Conservation (phyloP, 2,113 vertebrate species). For the Ictidomys tridecemlineatus region DNA sequence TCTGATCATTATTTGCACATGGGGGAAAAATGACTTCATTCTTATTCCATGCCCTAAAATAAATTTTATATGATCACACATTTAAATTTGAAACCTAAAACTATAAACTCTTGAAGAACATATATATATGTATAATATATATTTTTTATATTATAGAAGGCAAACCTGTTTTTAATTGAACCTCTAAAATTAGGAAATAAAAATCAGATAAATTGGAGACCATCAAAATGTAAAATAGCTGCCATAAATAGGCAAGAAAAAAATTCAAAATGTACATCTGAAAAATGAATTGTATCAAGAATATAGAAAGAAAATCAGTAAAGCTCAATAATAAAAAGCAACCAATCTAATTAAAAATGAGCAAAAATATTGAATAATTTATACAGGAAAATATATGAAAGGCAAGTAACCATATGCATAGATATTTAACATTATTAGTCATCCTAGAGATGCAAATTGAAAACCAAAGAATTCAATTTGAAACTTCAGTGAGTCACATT, state of each 20-base stretch:
- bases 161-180: not conserved
- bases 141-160: not conserved
- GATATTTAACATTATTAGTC: not conserved
- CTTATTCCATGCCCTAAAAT: not conserved
- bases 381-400: constrained; percentile 28
- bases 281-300: constrained; percentile 20
- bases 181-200: not conserved
- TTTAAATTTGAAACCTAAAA: constrained; percentile 12
- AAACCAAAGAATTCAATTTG: constrained; percentile 61
- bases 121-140: not conserved
- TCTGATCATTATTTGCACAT: not conserved
- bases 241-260: constrained; percentile 24
- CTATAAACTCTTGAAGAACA: not conserved
- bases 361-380: constrained; percentile 47
- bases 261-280: constrained; percentile 28
- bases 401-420: not conserved
- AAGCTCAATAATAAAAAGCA: constrained; percentile 64
- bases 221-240: constrained; percentile 39
- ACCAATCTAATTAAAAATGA: constrained; percentile 68
- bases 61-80: not conserved
- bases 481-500: not conserved
- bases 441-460: constrained; percentile 50
- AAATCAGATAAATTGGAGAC: not conserved
- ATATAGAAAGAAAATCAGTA: constrained; percentile 23
- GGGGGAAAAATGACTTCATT: not conserved